Base-by-base conservation (phyloP, 2,797 vertebrate genomes). In the Enteromius trimaculatus region DNA sequence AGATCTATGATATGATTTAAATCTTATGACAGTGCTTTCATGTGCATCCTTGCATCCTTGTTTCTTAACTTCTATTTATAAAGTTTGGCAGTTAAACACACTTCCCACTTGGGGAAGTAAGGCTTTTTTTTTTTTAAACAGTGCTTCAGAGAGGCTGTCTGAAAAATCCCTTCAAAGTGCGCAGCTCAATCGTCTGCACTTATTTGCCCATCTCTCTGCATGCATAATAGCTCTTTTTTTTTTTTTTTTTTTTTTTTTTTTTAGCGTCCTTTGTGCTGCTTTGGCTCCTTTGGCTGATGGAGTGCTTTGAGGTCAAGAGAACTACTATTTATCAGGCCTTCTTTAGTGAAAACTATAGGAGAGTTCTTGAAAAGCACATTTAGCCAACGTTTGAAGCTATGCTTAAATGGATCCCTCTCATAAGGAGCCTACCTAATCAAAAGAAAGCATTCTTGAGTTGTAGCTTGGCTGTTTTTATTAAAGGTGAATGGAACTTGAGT, bases 61-160 rank as follows among this genome's bases (percentile, higher is more conserved):
- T 70, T 80, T 80, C n/a, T 55, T 23, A 42, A 49, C 29, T 31
- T 68, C 47, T 11, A 6, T 68, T 76, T 76, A 53, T 66, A 37
- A 42, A 49, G 6, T 42, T 65, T 74, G 21, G 16, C n/a, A 34
- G 13, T 74, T 58, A 51, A 51, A 51, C 16, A 16, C 47, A 26
- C 21, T 68, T 75, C 62, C 69, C 66, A 51, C 34, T 21, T 55
- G 68, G 84, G 68, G 75, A 84, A 81, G 23, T 42, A 89, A 92
- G 90, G 89, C 84, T 91, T 89, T 89, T 90, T 90, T 89, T n/a
- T 62, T 62, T 37, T 42, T 51, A 10, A 3, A 84, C 87, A 90
- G 89, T 86, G 72, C 82, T 84, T 86, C 88, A 90, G 68, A 88
- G 86, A 84, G 78, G 81, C 87, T 42, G 88, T 65, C 84, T 77